Conservation (phyloP, 2,113 vertebrate species). For the Mixornis gularis region DNA sequence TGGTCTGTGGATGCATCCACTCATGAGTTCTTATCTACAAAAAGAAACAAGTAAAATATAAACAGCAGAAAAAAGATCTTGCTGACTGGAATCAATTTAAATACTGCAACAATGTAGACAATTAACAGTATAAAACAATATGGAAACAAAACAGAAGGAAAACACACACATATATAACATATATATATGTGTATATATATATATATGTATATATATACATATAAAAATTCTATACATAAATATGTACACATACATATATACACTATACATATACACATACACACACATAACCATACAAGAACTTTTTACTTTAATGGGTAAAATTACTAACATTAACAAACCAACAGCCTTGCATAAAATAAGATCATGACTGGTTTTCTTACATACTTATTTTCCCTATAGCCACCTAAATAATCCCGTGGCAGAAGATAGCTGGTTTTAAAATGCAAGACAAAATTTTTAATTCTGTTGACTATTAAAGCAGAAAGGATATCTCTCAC, state of each 20-base stretch:
- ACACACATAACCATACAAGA: not conserved
- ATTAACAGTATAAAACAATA: not conserved
- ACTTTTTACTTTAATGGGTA: not conserved
- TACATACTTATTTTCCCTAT: not conserved
- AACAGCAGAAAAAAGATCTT: not conserved
- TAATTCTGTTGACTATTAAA: not conserved
- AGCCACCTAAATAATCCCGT: not conserved
- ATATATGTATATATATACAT: no score
- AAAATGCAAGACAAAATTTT: not conserved
- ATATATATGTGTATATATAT: no score
- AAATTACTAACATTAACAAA: not conserved
- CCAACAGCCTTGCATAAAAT: not conserved
- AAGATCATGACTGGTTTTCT: not conserved
- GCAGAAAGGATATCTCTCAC: not conserved
- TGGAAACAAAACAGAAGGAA: not conserved
- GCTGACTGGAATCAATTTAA: not conserved
- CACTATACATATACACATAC: rapidly evolving
- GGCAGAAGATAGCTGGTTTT: not conserved
- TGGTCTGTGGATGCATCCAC: conserved; percentile 95
- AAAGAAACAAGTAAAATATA: not conserved
- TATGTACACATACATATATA: rapidly evolving
- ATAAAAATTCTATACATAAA: not conserved
- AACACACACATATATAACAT: not conserved
- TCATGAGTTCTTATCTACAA: conserved; percentile 94
- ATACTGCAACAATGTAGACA: not conserved